Conservation (phyloP, 2,888 invertebrate species). For the Scaptomyza parva region DNA sequence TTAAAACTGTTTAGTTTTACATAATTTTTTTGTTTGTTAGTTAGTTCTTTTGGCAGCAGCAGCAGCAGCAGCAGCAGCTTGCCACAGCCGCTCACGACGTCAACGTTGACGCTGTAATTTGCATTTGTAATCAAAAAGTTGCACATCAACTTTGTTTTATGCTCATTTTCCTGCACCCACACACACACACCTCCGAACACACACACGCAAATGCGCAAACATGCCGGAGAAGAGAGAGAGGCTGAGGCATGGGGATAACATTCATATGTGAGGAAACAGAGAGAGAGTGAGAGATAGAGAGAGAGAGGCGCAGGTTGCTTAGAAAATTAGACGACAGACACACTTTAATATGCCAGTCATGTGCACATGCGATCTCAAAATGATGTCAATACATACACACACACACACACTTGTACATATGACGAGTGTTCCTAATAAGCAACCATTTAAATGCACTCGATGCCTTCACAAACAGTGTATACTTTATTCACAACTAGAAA, state of each 20-base stretch:
- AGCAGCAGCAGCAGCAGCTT: constrained; percentile 5
- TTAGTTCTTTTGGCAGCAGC: constrained; percentile 39
- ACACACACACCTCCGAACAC: constrained; percentile 14
- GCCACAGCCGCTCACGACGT: constrained; percentile 9
- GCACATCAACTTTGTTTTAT: constrained; percentile 78
- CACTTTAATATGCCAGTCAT: constrained; percentile 46
- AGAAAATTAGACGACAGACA: constrained; percentile 54
- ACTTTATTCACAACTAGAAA: not conserved
- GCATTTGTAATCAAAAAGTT: constrained; percentile 80
- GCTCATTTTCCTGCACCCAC: constrained; percentile 59
- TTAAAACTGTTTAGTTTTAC: not conserved
- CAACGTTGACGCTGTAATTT: constrained; percentile 66
- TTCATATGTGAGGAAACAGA: not conserved
- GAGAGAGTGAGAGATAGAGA: constrained; percentile 6
- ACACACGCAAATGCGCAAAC: not conserved
- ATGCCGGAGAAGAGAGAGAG: not conserved
- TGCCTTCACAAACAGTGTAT: not conserved
- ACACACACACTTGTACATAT: not conserved
- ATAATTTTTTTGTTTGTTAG: not conserved
- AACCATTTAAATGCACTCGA: not conserved
- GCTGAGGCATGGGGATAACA: no score
- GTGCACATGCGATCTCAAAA: constrained; percentile 28
- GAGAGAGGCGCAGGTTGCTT: constrained; percentile 38
- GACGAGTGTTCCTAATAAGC: not conserved
- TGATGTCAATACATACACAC: constrained; percentile 5